phyloP scores from a whole-genome alignment of 1,140 invertebrate genomes.

The Drosophila melanica region DNA sequence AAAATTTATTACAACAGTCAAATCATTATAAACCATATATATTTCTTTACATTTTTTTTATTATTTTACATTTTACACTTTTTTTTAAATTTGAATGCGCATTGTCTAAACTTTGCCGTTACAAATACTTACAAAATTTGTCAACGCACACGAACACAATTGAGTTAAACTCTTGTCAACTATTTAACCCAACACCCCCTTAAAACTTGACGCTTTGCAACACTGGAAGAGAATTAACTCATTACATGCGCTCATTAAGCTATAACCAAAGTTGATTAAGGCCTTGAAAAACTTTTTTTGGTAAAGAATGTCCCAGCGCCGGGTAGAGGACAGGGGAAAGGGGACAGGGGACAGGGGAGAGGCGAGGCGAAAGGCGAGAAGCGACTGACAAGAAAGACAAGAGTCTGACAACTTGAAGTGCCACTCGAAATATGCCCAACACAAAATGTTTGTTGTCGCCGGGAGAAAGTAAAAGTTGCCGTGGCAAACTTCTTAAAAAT shows the following conservation, averaged over 20 bases:
- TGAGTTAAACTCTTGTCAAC: conserved; percentile 26
- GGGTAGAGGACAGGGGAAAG: neutral
- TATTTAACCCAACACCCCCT: conserved; percentile 10
- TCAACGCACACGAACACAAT: neutral
- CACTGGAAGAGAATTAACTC: conserved; percentile 72
- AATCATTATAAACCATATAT: too few species aligned
- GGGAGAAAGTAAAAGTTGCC: conserved; percentile 62
- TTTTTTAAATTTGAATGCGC: neutral
- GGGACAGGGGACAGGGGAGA: neutral
- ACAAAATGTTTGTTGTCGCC: conserved; percentile 75
- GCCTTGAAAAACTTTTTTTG: conserved; percentile 68
- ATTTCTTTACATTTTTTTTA: too few species aligned
- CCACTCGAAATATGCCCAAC: conserved; percentile 71
- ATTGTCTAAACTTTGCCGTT: neutral
- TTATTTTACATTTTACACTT: neutral
- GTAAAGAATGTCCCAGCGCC: conserved; percentile 49
- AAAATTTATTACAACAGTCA: too few species aligned
- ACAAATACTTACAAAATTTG: neutral
- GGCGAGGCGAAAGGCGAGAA: neutral
- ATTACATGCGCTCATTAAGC: conserved; percentile 74
- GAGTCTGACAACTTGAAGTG: conserved; percentile 72
- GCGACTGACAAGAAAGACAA: conserved; percentile 28
- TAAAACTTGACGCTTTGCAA: conserved; percentile 19
- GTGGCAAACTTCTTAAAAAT: conserved; percentile 79
- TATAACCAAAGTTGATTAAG: conserved; percentile 72